These are phyloP conservation scores for Astyanax mexicanus DNA, from an alignment of 2,797 vertebrate genomes.

Conservation along the genomic window DNA sequence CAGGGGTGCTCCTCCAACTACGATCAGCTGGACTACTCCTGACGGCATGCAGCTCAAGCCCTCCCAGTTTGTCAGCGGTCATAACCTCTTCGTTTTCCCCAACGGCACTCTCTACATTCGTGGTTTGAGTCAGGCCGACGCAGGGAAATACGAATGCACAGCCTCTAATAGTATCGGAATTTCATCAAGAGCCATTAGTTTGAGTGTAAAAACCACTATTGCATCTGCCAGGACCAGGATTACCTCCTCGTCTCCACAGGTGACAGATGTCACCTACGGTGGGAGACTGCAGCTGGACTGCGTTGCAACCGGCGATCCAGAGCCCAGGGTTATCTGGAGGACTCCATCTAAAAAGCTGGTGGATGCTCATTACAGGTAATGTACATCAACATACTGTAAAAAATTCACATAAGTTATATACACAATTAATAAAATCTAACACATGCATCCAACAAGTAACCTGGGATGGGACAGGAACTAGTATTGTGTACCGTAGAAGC, in stretches of 20 bases:
- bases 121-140: conserved; percentile 70
- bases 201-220: conserved; percentile 73
- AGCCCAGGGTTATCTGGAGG: conserved; percentile 90
- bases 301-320: conserved; percentile 84
- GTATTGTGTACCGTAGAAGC: too few relatives aligned
- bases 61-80: conserved; percentile 80
- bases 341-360: conserved; percentile 90
- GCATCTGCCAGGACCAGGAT: conserved; percentile 83
- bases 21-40: conserved; percentile 84
- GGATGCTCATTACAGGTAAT: conserved; percentile 89
- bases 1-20: conserved; percentile 79
- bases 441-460: too few relatives aligned
- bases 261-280: conserved; percentile 85
- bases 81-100: conserved; percentile 85
- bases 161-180: conserved; percentile 82
- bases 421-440: too few relatives aligned
- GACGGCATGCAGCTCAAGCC: conserved; percentile 80
- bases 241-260: conserved; percentile 79
- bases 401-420: too few relatives aligned
- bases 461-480: too few relatives aligned
- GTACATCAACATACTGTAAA: too few relatives aligned
- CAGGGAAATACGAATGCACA: conserved; percentile 86
- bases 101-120: conserved; percentile 90
- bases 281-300: conserved; percentile 84
- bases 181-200: conserved; percentile 76